Evolutionary conservation across 1,140 invertebrate genomes (phyloP).

Genomic region (Mesaphorura yosii): DNA sequence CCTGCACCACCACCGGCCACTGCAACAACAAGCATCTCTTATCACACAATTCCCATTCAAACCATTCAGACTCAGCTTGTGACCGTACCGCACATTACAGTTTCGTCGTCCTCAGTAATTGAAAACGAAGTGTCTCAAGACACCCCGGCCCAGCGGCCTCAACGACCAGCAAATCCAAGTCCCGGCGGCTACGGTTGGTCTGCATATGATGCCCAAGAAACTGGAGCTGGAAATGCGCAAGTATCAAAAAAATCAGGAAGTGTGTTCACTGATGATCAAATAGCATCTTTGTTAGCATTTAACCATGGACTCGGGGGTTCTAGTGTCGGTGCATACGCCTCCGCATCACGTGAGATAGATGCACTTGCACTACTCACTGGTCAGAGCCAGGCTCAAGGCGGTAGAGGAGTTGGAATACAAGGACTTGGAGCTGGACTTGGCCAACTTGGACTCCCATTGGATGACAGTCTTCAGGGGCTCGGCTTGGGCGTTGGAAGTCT

Average conservation of each 20-base stretch:
- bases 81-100: conserved; percentile 9
- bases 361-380: background rate
- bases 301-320: background rate
- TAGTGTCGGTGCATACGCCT: background rate
- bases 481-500: background rate
- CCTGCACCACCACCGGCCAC: conserved; percentile 12
- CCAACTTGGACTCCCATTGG: background rate
- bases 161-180: background rate
- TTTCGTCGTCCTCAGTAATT: background rate
- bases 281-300: conserved; percentile 2
- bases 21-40: conserved; percentile 19
- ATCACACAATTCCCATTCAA: conserved; percentile 26
- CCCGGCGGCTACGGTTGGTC: background rate
- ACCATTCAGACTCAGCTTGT: conserved; percentile 19
- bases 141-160: background rate
- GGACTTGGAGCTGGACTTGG: background rate
- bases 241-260: background rate
- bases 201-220: background rate
- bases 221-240: background rate
- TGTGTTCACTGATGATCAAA: conserved; percentile 5
- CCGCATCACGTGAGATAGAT: too few relatives aligned
- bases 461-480: background rate
- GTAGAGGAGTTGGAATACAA: background rate
- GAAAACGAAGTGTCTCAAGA: background rate
- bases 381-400: too few relatives aligned